Evolutionary conservation across 2,113 vertebrate genomes (phyloP).

Genomic region (Apeltes quadracus): DNA sequence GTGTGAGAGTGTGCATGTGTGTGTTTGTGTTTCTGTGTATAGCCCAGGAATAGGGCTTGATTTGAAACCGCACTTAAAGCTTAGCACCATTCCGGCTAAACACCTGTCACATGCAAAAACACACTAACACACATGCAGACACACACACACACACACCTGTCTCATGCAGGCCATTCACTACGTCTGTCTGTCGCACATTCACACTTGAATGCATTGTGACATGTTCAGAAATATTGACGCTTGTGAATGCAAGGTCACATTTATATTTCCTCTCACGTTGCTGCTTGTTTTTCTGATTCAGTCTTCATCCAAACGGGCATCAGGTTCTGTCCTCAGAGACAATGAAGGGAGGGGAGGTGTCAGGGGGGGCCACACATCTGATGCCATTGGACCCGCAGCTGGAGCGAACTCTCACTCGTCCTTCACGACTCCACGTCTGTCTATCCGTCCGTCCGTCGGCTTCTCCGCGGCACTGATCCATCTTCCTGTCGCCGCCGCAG

Average conservation of each 20-base stretch:
- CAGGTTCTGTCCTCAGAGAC: background rate
- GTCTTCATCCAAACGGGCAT: background rate
- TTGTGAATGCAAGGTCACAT: constrained; percentile 70
- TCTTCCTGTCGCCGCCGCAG: constrained; percentile 63
- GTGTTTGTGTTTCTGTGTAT: constrained; percentile 28
- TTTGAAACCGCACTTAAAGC: constrained; percentile 71
- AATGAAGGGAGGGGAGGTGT: background rate
- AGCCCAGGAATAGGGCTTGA: constrained; percentile 70
- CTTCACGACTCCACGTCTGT: background rate
- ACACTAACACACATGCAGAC: constrained; percentile 30
- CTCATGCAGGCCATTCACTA: constrained; percentile 55
- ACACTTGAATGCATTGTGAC: constrained; percentile 67
- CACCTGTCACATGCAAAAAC: constrained; percentile 69
- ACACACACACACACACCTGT: constrained; percentile 47
- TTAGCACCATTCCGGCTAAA: constrained; percentile 75
- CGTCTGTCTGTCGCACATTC: constrained; percentile 47
- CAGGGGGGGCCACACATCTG: background rate
- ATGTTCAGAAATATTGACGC: constrained; percentile 60
- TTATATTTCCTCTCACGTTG: constrained; percentile 42
- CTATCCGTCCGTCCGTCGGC: constrained; percentile 25
- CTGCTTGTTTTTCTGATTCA: constrained; percentile 42
- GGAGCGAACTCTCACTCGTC: constrained; percentile 1
- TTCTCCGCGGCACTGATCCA: constrained; percentile 54
- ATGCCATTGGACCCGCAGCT: background rate
- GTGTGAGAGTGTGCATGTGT: constrained; percentile 31